These are phyloP conservation scores for Catostylus mosaicus DNA, from an alignment of 30 jellyfish, hydroid and myxozoan species.

Conservation along the genomic window DNA sequence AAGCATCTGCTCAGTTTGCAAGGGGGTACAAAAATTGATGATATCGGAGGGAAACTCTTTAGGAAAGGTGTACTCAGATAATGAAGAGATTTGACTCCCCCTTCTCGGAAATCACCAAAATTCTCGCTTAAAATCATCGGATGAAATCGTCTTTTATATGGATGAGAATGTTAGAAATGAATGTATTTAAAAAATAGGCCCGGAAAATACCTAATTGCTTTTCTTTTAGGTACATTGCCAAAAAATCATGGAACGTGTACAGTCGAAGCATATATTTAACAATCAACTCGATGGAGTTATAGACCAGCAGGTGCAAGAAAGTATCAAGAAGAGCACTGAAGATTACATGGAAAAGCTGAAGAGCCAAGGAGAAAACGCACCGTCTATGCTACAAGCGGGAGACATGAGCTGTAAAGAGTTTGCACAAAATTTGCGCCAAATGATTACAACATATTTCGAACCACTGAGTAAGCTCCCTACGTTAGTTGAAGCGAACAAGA, in stretches of 20 bases:
- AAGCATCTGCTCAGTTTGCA: no score
- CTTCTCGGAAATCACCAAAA: no score
- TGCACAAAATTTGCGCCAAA: not conserved
- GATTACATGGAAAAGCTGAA: not conserved
- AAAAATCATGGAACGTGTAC: conserved; percentile 24
- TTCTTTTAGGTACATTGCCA: no score
- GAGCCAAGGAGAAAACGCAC: not conserved
- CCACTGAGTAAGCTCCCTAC: not conserved
- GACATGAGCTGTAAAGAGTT: not conserved
- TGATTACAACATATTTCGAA: not conserved
- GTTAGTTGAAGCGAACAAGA: conserved; percentile 9
- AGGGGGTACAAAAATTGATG: no score
- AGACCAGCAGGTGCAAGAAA: conserved; percentile 10
- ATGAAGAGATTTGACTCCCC: no score
- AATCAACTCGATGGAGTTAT: conserved; percentile 3
- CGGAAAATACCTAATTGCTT: no score
- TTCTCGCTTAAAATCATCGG: no score
- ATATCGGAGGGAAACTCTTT: no score
- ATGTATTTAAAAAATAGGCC: no score
- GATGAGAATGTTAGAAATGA: no score
- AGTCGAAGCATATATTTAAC: conserved; percentile 43
- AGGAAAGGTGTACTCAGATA: no score
- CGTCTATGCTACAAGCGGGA: not conserved
- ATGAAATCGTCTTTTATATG: no score
- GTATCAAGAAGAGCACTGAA: not conserved